These are phyloP conservation scores for Hemithea aestivaria DNA, from an alignment of 2,888 invertebrate species.

Conservation along the genomic window DNA sequence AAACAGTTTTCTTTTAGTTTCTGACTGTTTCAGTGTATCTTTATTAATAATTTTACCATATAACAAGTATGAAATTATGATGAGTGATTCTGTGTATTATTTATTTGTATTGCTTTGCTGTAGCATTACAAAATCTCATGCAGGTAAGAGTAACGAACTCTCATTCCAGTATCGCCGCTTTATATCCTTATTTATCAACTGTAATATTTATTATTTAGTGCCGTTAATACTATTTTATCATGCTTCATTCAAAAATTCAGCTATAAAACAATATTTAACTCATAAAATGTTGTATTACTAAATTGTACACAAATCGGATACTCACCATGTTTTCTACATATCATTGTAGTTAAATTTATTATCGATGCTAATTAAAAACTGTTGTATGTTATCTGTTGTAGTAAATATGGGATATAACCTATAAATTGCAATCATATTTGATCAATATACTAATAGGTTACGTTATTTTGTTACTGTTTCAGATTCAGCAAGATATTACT, in stretches of 20 bases:
- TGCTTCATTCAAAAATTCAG: background rate
- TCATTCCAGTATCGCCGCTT: conserved; percentile 8
- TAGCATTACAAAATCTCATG: conserved; percentile 53
- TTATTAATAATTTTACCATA: conserved; percentile 21
- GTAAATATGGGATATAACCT: too few relatives aligned
- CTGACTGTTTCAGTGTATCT: conserved; percentile 41
- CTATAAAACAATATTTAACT: too few relatives aligned
- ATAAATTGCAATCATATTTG: background rate
- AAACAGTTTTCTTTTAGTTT: conserved; percentile 61
- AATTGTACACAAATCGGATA: too few relatives aligned
- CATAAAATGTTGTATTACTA: too few relatives aligned
- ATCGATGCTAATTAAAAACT: too few relatives aligned
- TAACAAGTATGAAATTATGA: conserved; percentile 70
- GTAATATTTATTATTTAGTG: background rate
- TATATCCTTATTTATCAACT: background rate
- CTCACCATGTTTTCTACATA: too few relatives aligned
- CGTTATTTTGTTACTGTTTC: conserved; percentile 30
- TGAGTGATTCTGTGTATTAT: conserved; percentile 63
- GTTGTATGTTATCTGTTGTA: too few relatives aligned
- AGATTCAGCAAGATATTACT: conserved; percentile 67
- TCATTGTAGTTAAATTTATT: too few relatives aligned
- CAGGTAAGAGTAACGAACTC: conserved; percentile 55
- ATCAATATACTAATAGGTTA: background rate
- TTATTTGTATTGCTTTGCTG: conserved; percentile 66
- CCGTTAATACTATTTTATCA: background rate